Evolutionary conservation across 2,113 vertebrate species (phyloP).

Genomic region (Tringa solitaria): DNA sequence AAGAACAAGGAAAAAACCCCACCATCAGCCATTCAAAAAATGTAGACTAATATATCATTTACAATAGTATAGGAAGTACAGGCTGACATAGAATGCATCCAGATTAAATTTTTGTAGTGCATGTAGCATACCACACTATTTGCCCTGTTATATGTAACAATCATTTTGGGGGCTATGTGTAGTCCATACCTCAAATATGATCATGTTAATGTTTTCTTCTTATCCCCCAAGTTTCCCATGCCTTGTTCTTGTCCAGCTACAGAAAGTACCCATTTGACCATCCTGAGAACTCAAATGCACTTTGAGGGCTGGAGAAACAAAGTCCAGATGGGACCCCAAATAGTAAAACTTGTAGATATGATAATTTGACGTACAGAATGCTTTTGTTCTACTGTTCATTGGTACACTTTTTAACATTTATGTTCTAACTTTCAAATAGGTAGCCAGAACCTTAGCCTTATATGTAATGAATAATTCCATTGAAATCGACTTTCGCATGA

Average conservation of each 20-base stretch:
- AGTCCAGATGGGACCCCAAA: neutral
- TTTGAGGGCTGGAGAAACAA: neutral
- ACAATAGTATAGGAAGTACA: neutral
- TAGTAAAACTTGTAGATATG: neutral
- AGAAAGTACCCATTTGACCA: neutral
- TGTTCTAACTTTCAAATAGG: neutral
- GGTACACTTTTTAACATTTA: neutral
- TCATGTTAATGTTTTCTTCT: neutral
- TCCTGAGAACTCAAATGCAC: neutral
- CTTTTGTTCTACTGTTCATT: neutral
- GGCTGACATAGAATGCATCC: neutral
- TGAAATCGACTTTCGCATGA: neutral
- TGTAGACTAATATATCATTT: neutral
- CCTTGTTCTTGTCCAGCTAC: neutral
- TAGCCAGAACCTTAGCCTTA: neutral
- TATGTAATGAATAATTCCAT: neutral
- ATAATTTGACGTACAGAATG: neutral
- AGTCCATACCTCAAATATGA: neutral
- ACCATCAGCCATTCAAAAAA: neutral
- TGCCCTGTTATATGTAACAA: neutral
- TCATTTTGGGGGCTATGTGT: neutral
- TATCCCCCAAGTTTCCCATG: neutral
- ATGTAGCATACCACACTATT: accelerated
- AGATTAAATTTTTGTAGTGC: neutral
- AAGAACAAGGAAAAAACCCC: neutral